These are phyloP conservation scores for Dendrolimus punctatus DNA, from an alignment of 1,140 invertebrate genomes.

Conservation along the genomic window DNA sequence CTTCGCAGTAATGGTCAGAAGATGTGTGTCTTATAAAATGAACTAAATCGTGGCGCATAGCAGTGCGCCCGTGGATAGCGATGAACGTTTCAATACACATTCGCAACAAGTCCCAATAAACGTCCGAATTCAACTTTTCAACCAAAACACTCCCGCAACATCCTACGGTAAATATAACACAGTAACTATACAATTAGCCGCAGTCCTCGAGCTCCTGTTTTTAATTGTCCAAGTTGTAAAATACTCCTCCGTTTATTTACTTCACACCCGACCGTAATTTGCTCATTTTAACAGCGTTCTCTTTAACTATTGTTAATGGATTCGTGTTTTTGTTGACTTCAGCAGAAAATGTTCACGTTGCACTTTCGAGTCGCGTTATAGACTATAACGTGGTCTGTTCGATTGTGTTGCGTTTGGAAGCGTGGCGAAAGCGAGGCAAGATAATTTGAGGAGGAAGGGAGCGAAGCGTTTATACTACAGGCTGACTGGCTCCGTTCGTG, in stretches of 20 bases:
- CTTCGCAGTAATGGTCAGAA: slow-evolving; percentile 72
- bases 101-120: slow-evolving; percentile 63
- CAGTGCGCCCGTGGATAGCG: slow-evolving; percentile 70
- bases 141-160: slow-evolving; percentile 62
- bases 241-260: slow-evolving; percentile 29
- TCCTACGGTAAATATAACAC: slow-evolving; percentile 58
- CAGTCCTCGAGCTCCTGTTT: slow-evolving; percentile 25
- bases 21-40: slow-evolving; percentile 72
- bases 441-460: slow-evolving; percentile 24
- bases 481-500: slow-evolving; percentile 28
- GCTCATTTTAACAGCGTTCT: slow-evolving; percentile 42
- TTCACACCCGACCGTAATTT: slow-evolving; percentile 65
- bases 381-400: slow-evolving; percentile 16
- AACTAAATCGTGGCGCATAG: slow-evolving; percentile 70
- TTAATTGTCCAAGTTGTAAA: background rate
- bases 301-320: slow-evolving; percentile 2
- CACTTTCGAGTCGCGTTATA: slow-evolving; percentile 3
- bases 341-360: slow-evolving; percentile 16
- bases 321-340: slow-evolving; percentile 4
- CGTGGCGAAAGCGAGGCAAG: slow-evolving; percentile 48
- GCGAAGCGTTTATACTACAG: slow-evolving; percentile 16
- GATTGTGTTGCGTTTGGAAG: slow-evolving; percentile 12
- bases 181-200: slow-evolving; percentile 53
- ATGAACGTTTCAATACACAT: slow-evolving; percentile 71
- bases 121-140: slow-evolving; percentile 52